phyloP scores from a whole-genome alignment of 2,797 vertebrate species.

The Hemitrygon akajei region DNA sequence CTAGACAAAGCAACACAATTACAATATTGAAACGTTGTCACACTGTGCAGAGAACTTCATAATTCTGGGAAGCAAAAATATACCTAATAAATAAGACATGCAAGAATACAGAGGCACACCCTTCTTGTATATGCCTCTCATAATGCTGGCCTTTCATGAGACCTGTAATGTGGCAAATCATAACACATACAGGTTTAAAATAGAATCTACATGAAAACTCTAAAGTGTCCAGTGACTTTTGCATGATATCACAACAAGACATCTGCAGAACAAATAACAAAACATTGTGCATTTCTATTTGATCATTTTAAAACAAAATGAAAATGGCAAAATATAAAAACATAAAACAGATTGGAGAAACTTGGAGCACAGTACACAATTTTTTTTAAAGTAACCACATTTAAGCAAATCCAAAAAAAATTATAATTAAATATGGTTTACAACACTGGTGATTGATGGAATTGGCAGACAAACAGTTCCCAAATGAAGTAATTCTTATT shows the following conservation, averaged over 20 bases:
- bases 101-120: neutral
- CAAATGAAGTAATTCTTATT: neutral
- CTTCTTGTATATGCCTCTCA: neutral
- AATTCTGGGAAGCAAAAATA: too few species aligned
- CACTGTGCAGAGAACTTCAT: neutral
- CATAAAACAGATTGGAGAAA: neutral
- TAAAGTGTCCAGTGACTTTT: neutral
- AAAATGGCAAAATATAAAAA: neutral
- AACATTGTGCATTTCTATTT: neutral
- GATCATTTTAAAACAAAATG: neutral
- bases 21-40: neutral
- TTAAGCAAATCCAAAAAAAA: neutral
- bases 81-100: neutral
- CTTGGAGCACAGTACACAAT: neutral
- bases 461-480: neutral
- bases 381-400: neutral
- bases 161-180: neutral
- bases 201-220: neutral
- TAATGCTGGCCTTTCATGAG: neutral
- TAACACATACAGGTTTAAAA: neutral
- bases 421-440: neutral
- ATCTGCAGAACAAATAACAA: neutral
- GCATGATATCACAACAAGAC: neutral
- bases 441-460: neutral
- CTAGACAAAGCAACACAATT: neutral